Evolutionary conservation across 92 coral and sea anemone genomes (phyloP), one percentile per base, ranked within the genome.

Genomic region (Parazoanthus swiftii): DNA sequence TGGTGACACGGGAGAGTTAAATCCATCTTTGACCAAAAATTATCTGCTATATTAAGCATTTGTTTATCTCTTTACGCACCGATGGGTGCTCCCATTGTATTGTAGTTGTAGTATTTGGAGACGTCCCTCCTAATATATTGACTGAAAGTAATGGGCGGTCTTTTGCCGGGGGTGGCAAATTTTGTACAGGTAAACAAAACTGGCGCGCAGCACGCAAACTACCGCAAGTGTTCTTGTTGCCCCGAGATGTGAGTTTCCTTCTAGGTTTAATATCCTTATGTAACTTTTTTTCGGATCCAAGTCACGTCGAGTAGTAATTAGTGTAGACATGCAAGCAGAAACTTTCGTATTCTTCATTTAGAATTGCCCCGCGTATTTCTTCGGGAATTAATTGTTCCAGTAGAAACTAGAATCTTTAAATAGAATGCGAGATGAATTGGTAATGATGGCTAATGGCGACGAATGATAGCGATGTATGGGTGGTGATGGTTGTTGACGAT

Each of bases 141-240:
- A 50, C 11, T 4, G 36, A 3, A 1, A 48, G 5, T 80, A 33
- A 33, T 59, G 44, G 59, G 33, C 33, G 13, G 36, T 6, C 18
- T 73, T 71, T 6, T 33, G 14, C 36, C 87, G 68, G 39, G 33
- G 74, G 74, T 68, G 50, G 77, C 63, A 70, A 70, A 43, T 67
- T 70, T 8, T 39, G 18, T 43, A 67, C 58, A 14, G 50, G 78
- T 70, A 70, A 84, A 84, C 87, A 84, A 84, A 84, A 43, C 48
- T 8, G 44, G 21, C 77, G 35, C 20, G 65, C 43, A 26, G 79
- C 87, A 84, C 87, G 78, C 87, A 70, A 83, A 25, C 77, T 58
- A 0, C 26, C 11, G 46, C 21, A 43, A 23, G 39, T 68, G 85
- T 33, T 2, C 82, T 68, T 43, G 65, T 33, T 80, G 42, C 43